phyloP scores from a whole-genome alignment of 1,140 invertebrate genomes.

The Drosophila pseudoobscura region DNA sequence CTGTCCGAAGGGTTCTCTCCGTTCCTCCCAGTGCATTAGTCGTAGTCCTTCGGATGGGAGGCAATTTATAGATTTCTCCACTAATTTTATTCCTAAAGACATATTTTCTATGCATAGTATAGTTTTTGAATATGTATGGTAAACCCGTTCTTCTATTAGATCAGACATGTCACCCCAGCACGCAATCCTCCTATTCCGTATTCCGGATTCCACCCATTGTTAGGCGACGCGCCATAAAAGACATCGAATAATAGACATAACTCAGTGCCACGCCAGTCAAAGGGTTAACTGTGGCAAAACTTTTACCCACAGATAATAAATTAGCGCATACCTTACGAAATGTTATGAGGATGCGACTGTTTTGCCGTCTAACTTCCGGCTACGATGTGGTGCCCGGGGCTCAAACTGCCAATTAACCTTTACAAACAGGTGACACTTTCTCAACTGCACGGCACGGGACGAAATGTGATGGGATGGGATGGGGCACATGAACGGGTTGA shows the following conservation, averaged over 20 bases:
- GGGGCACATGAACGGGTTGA: slow-evolving; percentile 45
- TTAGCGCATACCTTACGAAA: slow-evolving; percentile 80
- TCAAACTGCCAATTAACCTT: slow-evolving; percentile 63
- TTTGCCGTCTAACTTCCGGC: slow-evolving; percentile 54
- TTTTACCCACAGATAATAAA: slow-evolving; percentile 81
- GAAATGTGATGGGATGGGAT: background rate
- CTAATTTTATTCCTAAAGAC: background rate
- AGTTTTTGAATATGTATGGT: background rate
- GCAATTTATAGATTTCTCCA: background rate
- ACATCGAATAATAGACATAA: slow-evolving; percentile 8
- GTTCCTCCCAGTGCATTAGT: slow-evolving; percentile 63
- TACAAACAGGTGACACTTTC: slow-evolving; percentile 73
- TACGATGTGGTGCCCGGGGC: slow-evolving; percentile 13
- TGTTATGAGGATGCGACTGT: slow-evolving; percentile 63
- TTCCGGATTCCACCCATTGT: slow-evolving; percentile 3
- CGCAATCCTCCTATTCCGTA: slow-evolving; percentile 36
- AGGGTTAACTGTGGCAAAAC: slow-evolving; percentile 69
- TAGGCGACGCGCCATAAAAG: slow-evolving; percentile 19
- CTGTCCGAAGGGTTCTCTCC: slow-evolving; percentile 30
- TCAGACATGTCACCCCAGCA: slow-evolving; percentile 38
- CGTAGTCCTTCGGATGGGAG: slow-evolving; percentile 4
- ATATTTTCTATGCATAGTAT: background rate
- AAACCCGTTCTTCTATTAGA: slow-evolving; percentile 23
- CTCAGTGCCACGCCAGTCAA: slow-evolving; percentile 49
- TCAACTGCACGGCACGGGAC: slow-evolving; percentile 37